Base-by-base conservation (phyloP, 2,113 vertebrate genomes). In the Atrichornis clamosus region DNA sequence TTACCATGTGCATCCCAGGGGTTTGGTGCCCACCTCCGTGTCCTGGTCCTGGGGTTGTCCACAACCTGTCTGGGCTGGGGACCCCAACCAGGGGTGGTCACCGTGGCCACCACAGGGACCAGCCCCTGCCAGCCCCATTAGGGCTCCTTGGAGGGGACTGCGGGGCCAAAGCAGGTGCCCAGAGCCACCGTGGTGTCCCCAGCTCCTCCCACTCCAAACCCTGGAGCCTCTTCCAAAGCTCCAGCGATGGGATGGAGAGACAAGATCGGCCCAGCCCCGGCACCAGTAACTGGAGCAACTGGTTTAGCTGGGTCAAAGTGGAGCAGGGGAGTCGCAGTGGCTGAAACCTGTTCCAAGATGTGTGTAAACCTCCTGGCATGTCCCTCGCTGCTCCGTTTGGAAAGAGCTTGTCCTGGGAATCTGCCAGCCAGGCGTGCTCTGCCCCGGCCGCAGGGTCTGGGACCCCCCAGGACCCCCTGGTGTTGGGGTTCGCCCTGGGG, bases 231-330 rank as follows among this genome's bases (percentile, higher is more conserved):
- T 49, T 86, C 50, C 81, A 15, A 6, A 52, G 20, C 64, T 47
- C 62, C 63, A 10, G 23, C 4, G 1, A 35, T 46, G 85, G 87
- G 28, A 65, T 1, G 2, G 41, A 42, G 67, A 93, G 79, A 84
- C 93, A 65, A 77, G 83, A 85, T 65, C 6, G 0, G 86, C 94
- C 94, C 83, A 77, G 72, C 95, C 96, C 93, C 64, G 7, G 80
- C 89, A 44, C 9, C 62, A 63, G 72, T 30, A 95, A 93, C 95
- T 75, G 89, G 94, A 93, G 92, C 72, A 11, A 95, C 96, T 90
- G 95, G 96, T 96, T 97, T 92, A 35, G 22, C 96, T 74, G 89
- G 96, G 93, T 52, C 87, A 4, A 18, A 89, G 92, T 37, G 65
- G 72, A 86, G 85, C 87, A 47, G 14, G 52, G 92, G 91, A 96